phyloP scores from a whole-genome alignment of 2,113 vertebrate genomes.

The Aegithalos caudatus region DNA sequence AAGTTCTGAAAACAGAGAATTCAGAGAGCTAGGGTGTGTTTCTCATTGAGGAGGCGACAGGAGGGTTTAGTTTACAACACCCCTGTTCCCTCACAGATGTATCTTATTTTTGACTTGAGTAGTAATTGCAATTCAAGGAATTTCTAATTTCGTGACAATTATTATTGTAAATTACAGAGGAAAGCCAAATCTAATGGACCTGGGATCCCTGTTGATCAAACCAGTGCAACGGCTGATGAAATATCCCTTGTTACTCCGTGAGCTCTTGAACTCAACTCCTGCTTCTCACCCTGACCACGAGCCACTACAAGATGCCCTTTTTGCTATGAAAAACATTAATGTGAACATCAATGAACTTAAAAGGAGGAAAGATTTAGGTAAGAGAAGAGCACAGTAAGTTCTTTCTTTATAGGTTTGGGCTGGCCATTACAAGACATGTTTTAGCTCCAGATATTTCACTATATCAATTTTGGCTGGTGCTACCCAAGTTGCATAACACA shows the following conservation, averaged over 20 bases:
- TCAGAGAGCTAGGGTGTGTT: not conserved
- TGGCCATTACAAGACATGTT: not conserved
- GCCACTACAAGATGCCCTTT: conserved; percentile 80
- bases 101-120: not conserved
- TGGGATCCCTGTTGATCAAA: conserved; percentile 95
- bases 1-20: not conserved
- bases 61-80: not conserved
- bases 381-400: not conserved
- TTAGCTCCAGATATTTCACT: not conserved
- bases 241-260: conserved; percentile 87
- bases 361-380: conserved; percentile 94
- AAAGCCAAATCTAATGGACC: conserved; percentile 87
- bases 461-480: not conserved
- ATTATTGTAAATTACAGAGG: conserved; percentile 74
- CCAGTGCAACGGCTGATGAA: conserved; percentile 97
- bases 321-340: conserved; percentile 84
- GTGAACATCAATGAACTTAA: conserved; percentile 95
- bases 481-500: not conserved
- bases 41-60: not conserved
- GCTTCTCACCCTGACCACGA: conserved; percentile 83
- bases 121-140: not conserved
- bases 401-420: not conserved
- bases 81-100: not conserved
- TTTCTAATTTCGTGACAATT: not conserved
- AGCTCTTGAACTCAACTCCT: conserved; percentile 90